Percentiles rank a stretch among this genome's conserved stretches.
Evolutionary conservation across 2,113 vertebrate species (phyloP).

Genomic region (human (Homo sapiens)): DNA sequence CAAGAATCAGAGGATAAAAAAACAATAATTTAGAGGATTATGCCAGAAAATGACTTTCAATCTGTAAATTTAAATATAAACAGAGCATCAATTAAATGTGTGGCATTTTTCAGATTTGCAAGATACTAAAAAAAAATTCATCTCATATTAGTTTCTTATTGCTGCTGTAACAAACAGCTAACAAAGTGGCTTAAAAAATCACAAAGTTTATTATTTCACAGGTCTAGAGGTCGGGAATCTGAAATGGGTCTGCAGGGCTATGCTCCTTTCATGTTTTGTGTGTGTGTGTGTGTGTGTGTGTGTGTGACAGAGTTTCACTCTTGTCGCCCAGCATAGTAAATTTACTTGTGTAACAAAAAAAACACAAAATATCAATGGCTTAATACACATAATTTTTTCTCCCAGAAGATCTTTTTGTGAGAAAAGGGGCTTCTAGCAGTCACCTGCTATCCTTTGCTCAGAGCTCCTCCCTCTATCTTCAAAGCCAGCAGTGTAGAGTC

Average conservation of each 20-base stretch:
- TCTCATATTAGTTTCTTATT: neutral
- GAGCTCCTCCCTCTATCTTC: neutral
- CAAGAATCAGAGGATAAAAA: conserved; percentile 14
- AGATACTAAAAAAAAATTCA: neutral
- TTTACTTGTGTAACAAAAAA: too few species aligned
- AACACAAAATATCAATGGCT: too few species aligned
- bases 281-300: too few species aligned
- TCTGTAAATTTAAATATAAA: neutral
- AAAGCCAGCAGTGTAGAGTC: neutral
- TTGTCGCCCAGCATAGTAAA: too few species aligned
- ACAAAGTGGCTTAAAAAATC: neutral
- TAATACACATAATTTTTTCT: too few species aligned
- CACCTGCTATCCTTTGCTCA: neutral
- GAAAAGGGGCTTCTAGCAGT: neutral
- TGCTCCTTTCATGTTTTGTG: neutral
- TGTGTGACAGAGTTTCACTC: too few species aligned
- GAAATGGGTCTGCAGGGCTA: neutral
- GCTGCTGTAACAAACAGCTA: neutral
- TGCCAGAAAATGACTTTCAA: conserved; percentile 10
- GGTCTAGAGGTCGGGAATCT: neutral
- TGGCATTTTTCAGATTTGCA: neutral
- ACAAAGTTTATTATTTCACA: neutral
- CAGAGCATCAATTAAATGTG: neutral
- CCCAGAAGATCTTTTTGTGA: too few species aligned
- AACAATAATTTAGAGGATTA: neutral